Evolutionary conservation across 1,140 invertebrate species (phyloP).

Genomic region (Aricia agestis): DNA sequence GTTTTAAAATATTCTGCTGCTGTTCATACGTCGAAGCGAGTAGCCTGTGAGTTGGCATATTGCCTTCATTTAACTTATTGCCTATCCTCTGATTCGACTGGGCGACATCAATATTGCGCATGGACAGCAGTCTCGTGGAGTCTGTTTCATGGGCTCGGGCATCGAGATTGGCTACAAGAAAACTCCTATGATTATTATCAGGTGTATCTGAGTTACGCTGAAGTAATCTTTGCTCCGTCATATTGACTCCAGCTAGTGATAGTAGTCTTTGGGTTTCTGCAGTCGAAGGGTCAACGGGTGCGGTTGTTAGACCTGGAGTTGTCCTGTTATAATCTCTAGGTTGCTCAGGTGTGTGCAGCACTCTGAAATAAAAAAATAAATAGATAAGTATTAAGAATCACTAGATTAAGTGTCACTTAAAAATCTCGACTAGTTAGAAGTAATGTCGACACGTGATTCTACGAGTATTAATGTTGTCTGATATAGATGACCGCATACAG

Average conservation of each 20-base stretch:
- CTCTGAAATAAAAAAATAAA: slow-evolving; percentile 44
- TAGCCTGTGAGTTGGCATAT: slow-evolving; percentile 56
- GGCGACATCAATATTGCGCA: slow-evolving; percentile 70
- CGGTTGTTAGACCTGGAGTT: slow-evolving; percentile 49
- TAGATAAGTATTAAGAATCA: background rate
- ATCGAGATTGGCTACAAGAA: slow-evolving; percentile 70
- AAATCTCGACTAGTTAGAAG: too few species aligned
- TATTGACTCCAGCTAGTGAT: slow-evolving; percentile 73
- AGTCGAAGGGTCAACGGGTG: slow-evolving; percentile 55
- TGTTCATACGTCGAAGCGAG: slow-evolving; percentile 73
- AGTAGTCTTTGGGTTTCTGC: slow-evolving; percentile 72
- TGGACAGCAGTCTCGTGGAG: slow-evolving; percentile 62
- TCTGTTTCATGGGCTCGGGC: slow-evolving; percentile 56
- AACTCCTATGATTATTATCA: slow-evolving; percentile 69
- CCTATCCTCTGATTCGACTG: slow-evolving; percentile 64
- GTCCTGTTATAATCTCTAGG: slow-evolving; percentile 55
- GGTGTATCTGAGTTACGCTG: slow-evolving; percentile 71
- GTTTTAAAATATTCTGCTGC: slow-evolving; percentile 78
- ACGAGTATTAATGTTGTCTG: too few species aligned
- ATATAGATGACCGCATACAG: too few species aligned
- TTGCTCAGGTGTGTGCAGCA: slow-evolving; percentile 60
- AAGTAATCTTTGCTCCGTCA: slow-evolving; percentile 74
- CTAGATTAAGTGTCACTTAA: background rate
- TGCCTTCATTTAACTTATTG: slow-evolving; percentile 48
- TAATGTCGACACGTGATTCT: too few species aligned